phyloP scores from a whole-genome alignment of 2,113 vertebrate genomes.

The Lepus americanus region DNA sequence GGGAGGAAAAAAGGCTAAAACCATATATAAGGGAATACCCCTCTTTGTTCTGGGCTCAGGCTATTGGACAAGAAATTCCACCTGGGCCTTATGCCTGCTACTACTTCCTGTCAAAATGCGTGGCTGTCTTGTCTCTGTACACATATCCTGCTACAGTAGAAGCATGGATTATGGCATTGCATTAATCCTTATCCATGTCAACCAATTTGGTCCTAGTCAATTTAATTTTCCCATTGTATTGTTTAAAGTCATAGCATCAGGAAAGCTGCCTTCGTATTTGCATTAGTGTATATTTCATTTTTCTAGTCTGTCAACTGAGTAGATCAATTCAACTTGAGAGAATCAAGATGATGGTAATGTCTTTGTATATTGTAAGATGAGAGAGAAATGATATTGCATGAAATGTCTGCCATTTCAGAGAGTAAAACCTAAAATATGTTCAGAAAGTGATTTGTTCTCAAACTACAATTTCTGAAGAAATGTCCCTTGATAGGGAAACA shows the following conservation, averaged over 20 bases:
- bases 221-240: neutral
- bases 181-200: neutral
- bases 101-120: too few species aligned
- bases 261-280: neutral
- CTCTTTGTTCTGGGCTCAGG: too few species aligned
- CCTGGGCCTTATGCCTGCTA: too few species aligned
- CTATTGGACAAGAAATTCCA: too few species aligned
- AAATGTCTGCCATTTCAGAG: neutral
- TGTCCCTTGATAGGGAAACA: neutral
- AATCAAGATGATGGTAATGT: neutral
- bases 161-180: neutral
- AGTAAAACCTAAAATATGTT: neutral
- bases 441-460: neutral
- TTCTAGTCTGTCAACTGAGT: neutral
- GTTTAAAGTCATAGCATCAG: neutral
- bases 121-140: too few species aligned
- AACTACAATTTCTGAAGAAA: constrained; percentile 13
- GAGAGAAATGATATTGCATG: neutral
- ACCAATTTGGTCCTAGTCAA: neutral
- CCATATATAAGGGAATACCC: too few species aligned
- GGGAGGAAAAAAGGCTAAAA: too few species aligned
- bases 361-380: neutral
- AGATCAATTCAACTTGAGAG: neutral
- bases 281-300: neutral
- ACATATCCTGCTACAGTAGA: too few species aligned